Evolutionary conservation across 2,888 invertebrate species (phyloP), one percentile per base, ranked within the genome.

Genomic region (Phytoseiulus persimilis): DNA sequence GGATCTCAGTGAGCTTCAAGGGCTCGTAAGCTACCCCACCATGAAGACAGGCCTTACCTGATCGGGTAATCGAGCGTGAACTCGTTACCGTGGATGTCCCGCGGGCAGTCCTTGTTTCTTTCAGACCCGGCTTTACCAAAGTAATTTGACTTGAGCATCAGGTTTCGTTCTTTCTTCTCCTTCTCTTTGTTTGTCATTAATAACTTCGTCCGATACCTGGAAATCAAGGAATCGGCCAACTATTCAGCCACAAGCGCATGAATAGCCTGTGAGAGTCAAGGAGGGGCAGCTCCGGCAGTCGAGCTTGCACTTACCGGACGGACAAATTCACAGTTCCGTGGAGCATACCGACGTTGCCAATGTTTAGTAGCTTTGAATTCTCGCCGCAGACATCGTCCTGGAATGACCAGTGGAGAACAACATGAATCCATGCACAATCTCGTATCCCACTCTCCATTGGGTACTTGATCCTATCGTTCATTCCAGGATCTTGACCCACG

Each of bases 181-280:
- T 32, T 87, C 39, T 87, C 87, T 31, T 87, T 87, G 31, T 87
- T 87, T 9, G 87, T 87, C 33, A 87, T 45, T 5, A 87, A 39
- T 39, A 87, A 33, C 87, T 87, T 87, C 87, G 87, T 87, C 28
- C 87, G 87, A 14, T 87, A 87, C 23, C 87, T 87, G 33, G n/a
- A 87, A 87, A 33, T 28, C 5, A 33, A 32, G n/a, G n/a, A n/a
- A n/a, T n/a, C n/a, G n/a, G n/a, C n/a, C n/a, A n/a, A n/a, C n/a
- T n/a, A n/a, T n/a, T n/a, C n/a, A n/a, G n/a, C n/a, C n/a, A n/a
- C n/a, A n/a, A n/a, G n/a, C n/a, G n/a, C n/a, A n/a, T n/a, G n/a
- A n/a, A n/a, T n/a, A n/a, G n/a, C n/a, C n/a, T n/a, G n/a, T n/a
- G n/a, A n/a, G n/a, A n/a, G n/a, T n/a, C n/a, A n/a, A n/a, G n/a